Evolutionary conservation across 2,113 vertebrate genomes (phyloP), one percentile per base, ranked within the genome.

Genomic region (Procavia capensis): DNA sequence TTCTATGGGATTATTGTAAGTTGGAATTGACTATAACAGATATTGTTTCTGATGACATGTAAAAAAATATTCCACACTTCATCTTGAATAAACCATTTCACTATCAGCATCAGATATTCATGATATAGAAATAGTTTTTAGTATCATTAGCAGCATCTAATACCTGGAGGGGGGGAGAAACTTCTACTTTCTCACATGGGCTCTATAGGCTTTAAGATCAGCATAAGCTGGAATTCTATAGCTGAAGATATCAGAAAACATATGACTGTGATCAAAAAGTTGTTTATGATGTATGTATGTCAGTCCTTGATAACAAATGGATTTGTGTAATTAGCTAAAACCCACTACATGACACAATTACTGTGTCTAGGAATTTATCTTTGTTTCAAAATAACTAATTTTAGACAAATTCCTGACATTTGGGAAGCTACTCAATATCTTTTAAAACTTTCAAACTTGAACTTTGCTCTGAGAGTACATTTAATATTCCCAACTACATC

Each of bases 381-480:
- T 86, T 79, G n/a, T 79, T 75, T 66, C 39, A 81, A 85, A 84
- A 86, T 59, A 45, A 31, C 24, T 25, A 61, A 61, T 85, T 78
- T 9, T 39, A 82, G 59, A 57, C 24, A 85, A 94, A 75, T 94
- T 90, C 54, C 47, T 83, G 64, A 63, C 57, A 84, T 45, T 78
- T 68, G 41, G 83, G 47, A 94, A 61, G n/a, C 22, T 90, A 47
- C 81, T 36, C 63, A 31, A 39, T 92, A 29, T n/a, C 24, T 75
- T 90, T 90, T 54, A 50, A 87, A 91, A 92, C 50, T 88, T 93
- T 72, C 47, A 84, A 89, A 84, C n/a, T 17, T n/a, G 31, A 54
- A 70, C 36, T 74, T 90, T 63, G 36, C 57, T 92, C 84, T 87
- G 41, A 57, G 17, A 78, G 45, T 19, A 36, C 47, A n/a, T 84